A percentile compares a stretch with the other conserved stretches of the same genome.
Evolutionary conservation across 2,888 invertebrate species (phyloP).

Genomic region (Dermolepida albohirtum): DNA sequence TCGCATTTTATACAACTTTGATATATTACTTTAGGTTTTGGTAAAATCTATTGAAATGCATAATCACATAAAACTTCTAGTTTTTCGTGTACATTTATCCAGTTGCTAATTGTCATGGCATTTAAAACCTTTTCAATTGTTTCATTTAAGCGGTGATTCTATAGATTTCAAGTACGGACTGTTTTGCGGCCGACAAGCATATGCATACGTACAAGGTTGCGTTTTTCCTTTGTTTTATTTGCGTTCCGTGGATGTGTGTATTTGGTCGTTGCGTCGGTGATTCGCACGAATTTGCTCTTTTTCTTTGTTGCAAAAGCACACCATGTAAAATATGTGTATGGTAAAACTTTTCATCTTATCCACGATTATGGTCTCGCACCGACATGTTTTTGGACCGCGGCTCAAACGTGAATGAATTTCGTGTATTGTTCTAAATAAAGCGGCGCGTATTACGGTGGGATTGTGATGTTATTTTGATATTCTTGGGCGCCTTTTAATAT

Average conservation of each 20-base stretch:
- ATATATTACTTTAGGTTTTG: no score
- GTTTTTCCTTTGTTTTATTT: slow-evolving; percentile 23
- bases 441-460: slow-evolving; percentile 4
- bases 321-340: slow-evolving; percentile 16
- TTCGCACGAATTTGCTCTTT: slow-evolving; percentile 18
- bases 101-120: neutral
- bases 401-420: slow-evolving; percentile 34
- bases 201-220: slow-evolving; percentile 26
- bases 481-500: slow-evolving; percentile 12
- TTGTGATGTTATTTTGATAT: slow-evolving; percentile 15
- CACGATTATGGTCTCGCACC: no score
- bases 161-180: slow-evolving; percentile 20
- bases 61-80: no score
- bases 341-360: no score
- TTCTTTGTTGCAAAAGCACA: slow-evolving; percentile 2
- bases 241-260: slow-evolving; percentile 4
- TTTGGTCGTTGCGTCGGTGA: slow-evolving; percentile 14
- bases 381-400: slow-evolving; percentile 23
- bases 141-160: slow-evolving; percentile 23
- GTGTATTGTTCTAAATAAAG: slow-evolving; percentile 36
- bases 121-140: slow-evolving; percentile 4
- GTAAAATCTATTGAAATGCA: no score
- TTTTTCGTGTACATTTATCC: no score
- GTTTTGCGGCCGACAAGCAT: slow-evolving; percentile 5
- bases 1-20: no score